A percentile compares a stretch with the other conserved stretches of the same genome.
Evolutionary conservation across 1,140 invertebrate genomes (phyloP).

Genomic region (Myzus persicae): DNA sequence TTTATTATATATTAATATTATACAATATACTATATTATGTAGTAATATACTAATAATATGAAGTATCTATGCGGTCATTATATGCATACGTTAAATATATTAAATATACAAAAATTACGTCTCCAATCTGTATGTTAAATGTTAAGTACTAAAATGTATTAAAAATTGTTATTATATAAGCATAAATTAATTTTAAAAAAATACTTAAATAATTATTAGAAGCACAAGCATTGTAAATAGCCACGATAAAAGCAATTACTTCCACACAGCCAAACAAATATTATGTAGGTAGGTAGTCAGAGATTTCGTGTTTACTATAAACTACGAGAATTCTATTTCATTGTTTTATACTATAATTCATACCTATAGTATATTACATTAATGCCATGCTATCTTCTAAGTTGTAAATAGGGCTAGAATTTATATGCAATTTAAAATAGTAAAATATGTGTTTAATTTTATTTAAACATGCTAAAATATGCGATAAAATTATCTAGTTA

Average conservation of each 20-base stretch:
- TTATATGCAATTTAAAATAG: background rate
- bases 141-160: no score
- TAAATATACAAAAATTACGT: background rate
- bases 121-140: background rate
- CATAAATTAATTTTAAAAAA: background rate
- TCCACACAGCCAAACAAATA: background rate
- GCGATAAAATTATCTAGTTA: background rate
- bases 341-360: no score
- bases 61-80: no score
- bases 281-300: background rate
- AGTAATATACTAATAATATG: background rate
- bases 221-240: conserved; percentile 29
- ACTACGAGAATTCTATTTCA: background rate
- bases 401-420: background rate
- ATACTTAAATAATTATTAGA: background rate
- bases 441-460: background rate
- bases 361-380: background rate
- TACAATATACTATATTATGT: background rate
- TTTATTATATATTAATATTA: background rate
- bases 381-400: background rate
- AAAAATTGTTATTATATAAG: background rate
- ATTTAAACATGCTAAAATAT: background rate
- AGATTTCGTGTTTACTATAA: background rate
- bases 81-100: background rate
- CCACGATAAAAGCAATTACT: background rate